Percentiles rank a stretch among this genome's conserved stretches.
These are phyloP conservation scores for Nebria brevicollis DNA, from an alignment of 2,888 invertebrate genomes.

Conservation along the genomic window DNA sequence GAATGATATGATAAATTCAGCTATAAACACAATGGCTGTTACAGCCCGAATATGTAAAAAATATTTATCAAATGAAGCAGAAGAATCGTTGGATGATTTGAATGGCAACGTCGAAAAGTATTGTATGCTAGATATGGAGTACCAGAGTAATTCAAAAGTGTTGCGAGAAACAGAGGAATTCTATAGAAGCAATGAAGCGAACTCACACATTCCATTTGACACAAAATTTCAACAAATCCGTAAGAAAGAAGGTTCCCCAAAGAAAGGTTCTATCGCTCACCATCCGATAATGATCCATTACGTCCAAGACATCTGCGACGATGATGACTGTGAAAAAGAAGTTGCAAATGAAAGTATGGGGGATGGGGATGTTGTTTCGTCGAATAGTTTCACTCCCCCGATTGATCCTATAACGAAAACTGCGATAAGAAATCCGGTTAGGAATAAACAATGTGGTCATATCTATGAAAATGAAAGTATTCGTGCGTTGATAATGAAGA, in stretches of 20 bases:
- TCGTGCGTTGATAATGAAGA: conserved; percentile 53
- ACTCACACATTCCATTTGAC: conserved; percentile 49
- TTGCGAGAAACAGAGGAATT: conserved; percentile 50
- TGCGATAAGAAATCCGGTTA: conserved; percentile 54
- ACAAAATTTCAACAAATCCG: conserved; percentile 50
- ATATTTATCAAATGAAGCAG: conserved; percentile 49
- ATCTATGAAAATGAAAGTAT: conserved; percentile 56
- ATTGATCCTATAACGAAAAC: conserved; percentile 57
- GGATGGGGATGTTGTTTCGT: conserved; percentile 54
- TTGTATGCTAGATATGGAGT: conserved; percentile 51
- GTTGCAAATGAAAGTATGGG: conserved; percentile 40
- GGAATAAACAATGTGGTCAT: conserved; percentile 56
- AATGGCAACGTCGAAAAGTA: conserved; percentile 51
- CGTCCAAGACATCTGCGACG: conserved; percentile 50
- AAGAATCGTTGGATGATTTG: conserved; percentile 47
- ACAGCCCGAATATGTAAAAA: conserved; percentile 39
- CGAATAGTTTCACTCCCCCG: conserved; percentile 55
- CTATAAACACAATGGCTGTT: conserved; percentile 3
- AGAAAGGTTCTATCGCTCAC: conserved; percentile 52
- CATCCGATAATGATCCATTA: conserved; percentile 50
- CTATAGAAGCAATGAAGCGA: conserved; percentile 47
- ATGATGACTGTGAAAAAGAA: conserved; percentile 41
- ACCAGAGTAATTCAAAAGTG: conserved; percentile 49
- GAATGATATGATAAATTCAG: not conserved
- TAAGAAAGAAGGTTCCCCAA: conserved; percentile 46